Evolutionary conservation across 2,888 invertebrate genomes (phyloP).

Genomic region (Ormyrus rosae): DNA sequence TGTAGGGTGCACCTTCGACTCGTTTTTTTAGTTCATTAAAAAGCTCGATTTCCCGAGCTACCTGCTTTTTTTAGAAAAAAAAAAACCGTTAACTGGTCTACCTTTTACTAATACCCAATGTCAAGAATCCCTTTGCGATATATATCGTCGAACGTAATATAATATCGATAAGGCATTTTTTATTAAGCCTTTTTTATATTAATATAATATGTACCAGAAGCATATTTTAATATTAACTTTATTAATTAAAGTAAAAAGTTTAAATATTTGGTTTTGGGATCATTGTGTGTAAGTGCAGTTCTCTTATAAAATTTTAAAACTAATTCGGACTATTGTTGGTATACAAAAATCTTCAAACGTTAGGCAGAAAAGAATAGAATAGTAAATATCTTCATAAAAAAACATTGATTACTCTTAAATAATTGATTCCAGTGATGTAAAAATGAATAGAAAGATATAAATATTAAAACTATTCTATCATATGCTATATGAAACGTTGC

Average conservation of each 20-base stretch:
- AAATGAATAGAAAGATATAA: neutral
- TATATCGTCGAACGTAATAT: too few relatives aligned
- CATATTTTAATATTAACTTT: too few relatives aligned
- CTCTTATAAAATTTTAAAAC: too few relatives aligned
- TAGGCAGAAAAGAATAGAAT: neutral
- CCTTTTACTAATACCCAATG: neutral
- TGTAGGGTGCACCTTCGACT: neutral
- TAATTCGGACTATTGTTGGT: too few relatives aligned
- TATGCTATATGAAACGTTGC: neutral
- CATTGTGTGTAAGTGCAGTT: too few relatives aligned
- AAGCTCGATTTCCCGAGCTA: conserved; percentile 21
- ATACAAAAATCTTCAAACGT: neutral
- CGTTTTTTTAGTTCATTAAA: conserved; percentile 32
- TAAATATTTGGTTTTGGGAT: too few relatives aligned
- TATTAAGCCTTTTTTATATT: too few relatives aligned
- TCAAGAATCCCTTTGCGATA: too few relatives aligned
- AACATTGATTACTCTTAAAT: conserved; percentile 19
- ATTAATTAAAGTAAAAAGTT: too few relatives aligned
- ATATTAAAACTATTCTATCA: conserved; percentile 20
- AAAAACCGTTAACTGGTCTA: conserved; percentile 24
- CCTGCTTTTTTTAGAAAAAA: conserved; percentile 7
- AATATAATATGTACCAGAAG: too few relatives aligned
- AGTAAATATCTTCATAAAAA: neutral
- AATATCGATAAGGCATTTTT: too few relatives aligned
- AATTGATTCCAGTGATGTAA: neutral